A percentile compares a stretch with the other conserved stretches of the same genome.
Evolutionary conservation across 92 coral and sea anemone genomes (phyloP).

Genomic region (Phenganax marumi): DNA sequence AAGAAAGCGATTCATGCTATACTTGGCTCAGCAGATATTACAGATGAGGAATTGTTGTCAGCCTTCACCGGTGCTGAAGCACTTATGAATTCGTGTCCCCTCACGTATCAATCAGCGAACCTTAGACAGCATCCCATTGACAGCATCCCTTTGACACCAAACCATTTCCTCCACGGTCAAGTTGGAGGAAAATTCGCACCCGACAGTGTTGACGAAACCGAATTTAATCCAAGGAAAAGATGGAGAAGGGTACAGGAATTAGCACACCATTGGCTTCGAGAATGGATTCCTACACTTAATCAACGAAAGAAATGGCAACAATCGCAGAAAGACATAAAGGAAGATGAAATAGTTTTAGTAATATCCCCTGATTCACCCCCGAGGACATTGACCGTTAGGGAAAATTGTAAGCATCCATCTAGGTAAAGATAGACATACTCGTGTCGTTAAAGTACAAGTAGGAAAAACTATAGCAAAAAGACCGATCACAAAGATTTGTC

Average conservation of each 20-base stretch:
- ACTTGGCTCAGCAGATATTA: constrained; percentile 47
- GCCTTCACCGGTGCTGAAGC: constrained; percentile 56
- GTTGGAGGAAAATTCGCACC: constrained; percentile 54
- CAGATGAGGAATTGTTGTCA: constrained; percentile 41
- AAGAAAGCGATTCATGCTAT: constrained; percentile 55
- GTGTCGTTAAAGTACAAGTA: too few species aligned
- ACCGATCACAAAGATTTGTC: too few species aligned
- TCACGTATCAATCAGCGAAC: constrained; percentile 55
- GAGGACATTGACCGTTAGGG: too few species aligned
- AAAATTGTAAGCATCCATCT: too few species aligned
- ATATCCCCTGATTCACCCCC: too few species aligned
- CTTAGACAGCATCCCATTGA: constrained; percentile 47
- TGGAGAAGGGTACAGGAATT: constrained; percentile 54
- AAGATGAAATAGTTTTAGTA: too few species aligned
- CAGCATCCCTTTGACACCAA: constrained; percentile 53
- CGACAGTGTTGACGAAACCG: constrained; percentile 41
- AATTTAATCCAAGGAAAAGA: constrained; percentile 43
- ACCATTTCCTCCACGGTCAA: constrained; percentile 43
- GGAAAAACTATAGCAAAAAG: too few species aligned
- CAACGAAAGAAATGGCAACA: too few species aligned
- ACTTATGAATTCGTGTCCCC: constrained; percentile 51
- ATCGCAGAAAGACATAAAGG: too few species aligned
- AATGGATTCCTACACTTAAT: too few species aligned
- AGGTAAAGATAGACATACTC: too few species aligned
- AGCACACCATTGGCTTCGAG: too few species aligned